Conservation (phyloP, 1,140 invertebrate genomes). For the Trypoxylus dichotomus region DNA sequence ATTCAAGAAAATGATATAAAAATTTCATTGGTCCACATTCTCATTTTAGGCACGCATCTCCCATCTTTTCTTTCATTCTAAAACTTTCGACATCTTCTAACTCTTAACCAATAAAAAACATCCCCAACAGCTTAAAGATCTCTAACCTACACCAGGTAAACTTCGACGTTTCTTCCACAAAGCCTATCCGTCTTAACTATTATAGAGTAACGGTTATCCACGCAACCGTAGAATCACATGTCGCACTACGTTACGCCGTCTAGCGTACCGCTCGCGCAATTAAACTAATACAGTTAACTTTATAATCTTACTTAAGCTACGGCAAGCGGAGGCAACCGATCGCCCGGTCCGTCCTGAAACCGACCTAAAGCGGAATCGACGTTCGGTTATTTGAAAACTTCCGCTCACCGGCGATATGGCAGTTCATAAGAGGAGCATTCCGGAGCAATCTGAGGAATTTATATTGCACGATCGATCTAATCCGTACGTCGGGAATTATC, state of each 20-base stretch:
- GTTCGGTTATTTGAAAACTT: constrained; percentile 32
- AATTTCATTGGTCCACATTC: no score
- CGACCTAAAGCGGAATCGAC: neutral
- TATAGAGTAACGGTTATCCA: neutral
- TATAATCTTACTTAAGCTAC: neutral
- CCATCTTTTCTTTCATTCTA: no score
- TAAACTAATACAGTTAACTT: neutral
- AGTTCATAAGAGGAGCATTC: constrained; percentile 9
- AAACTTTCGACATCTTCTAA: neutral
- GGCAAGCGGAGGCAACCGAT: neutral
- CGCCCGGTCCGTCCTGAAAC: neutral
- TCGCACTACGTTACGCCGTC: neutral
- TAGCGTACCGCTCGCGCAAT: neutral
- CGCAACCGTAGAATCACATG: neutral
- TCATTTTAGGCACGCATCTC: no score
- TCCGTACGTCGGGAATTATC: neutral
- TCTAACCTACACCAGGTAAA: neutral
- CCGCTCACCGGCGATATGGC: neutral
- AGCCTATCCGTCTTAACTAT: no score
- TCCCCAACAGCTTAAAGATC: neutral
- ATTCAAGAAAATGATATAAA: no score
- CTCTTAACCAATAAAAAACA: neutral
- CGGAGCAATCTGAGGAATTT: constrained; percentile 36
- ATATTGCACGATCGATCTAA: constrained; percentile 36
- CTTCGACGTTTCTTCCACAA: no score